phyloP scores from a whole-genome alignment of 1,140 invertebrate genomes.

The Aricia agestis region DNA sequence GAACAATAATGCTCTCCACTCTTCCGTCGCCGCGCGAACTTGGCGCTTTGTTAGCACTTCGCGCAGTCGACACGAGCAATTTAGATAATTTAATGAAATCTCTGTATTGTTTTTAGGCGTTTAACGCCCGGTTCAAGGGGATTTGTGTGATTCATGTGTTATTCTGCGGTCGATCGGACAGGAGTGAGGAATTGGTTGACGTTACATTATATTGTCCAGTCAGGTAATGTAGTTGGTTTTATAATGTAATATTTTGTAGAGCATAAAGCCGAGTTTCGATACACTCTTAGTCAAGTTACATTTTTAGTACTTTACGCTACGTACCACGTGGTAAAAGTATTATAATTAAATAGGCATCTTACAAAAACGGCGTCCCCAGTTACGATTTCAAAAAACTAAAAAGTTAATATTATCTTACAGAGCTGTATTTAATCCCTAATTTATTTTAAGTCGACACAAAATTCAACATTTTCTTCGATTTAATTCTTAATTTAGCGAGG shows the following conservation, averaged over 20 bases:
- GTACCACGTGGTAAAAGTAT: too few species aligned
- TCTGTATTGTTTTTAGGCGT: conserved; percentile 13
- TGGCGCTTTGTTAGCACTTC: conserved; percentile 7
- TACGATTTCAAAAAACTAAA: too few species aligned
- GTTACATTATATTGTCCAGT: background rate
- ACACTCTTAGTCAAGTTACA: too few species aligned
- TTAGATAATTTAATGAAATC: conserved; percentile 16
- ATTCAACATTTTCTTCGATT: background rate
- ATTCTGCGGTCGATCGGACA: background rate
- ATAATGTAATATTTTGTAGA: too few species aligned
- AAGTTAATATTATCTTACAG: too few species aligned
- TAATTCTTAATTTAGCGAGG: background rate
- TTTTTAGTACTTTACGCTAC: too few species aligned
- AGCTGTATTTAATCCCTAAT: background rate
- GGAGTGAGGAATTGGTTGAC: background rate
- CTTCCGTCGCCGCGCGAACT: background rate
- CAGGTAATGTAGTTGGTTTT: too few species aligned
- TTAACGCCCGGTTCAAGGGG: background rate
- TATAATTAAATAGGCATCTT: too few species aligned
- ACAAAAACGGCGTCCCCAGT: too few species aligned
- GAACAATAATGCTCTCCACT: conserved; percentile 12
- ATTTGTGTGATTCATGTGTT: background rate
- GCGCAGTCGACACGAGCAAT: background rate
- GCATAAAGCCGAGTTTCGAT: too few species aligned
- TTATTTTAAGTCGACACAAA: background rate